Percentiles rank a stretch among this genome's conserved stretches.
Conservation (phyloP, 2,888 invertebrate genomes). For the Trichopoda pennipes region DNA sequence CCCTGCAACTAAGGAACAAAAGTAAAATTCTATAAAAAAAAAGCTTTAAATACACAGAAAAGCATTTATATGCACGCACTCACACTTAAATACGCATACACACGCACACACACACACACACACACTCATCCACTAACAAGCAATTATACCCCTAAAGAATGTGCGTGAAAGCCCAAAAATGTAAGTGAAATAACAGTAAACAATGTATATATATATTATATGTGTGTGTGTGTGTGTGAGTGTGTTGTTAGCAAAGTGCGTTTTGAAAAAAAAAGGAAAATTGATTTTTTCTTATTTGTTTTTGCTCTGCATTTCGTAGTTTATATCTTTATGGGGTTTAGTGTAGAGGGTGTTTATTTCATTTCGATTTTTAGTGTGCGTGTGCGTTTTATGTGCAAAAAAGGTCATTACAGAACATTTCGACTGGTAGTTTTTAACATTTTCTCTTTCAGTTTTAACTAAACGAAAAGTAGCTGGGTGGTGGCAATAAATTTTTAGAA, state of each 20-base stretch:
- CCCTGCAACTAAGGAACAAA: constrained; percentile 44
- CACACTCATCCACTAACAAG: not conserved
- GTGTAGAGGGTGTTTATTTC: constrained; percentile 47
- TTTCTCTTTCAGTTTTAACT: constrained; percentile 2
- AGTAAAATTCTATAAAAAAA: constrained; percentile 22
- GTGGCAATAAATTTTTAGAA: constrained; percentile 23
- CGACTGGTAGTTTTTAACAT: constrained; percentile 1
- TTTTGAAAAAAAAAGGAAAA: constrained; percentile 52
- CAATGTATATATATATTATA: not conserved
- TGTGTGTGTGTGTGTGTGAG: not conserved
- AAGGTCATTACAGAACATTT: constrained; percentile 55
- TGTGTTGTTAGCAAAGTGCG: constrained; percentile 48
- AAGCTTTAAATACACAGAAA: constrained; percentile 26
- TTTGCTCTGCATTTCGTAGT: constrained; percentile 27
- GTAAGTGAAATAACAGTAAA: not conserved
- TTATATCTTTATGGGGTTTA: constrained; percentile 15
- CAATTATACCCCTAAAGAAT: constrained; percentile 3
- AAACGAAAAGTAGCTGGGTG: constrained; percentile 20
- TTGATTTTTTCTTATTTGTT: constrained; percentile 51
- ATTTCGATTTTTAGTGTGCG: constrained; percentile 42
- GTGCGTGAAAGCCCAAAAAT: constrained; percentile 42
- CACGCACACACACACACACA: constrained; percentile 48
- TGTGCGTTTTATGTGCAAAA: constrained; percentile 67
- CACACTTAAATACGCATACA: constrained; percentile 21
- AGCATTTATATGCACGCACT: constrained; percentile 62